phyloP scores from a whole-genome alignment of 2,888 invertebrate genomes.

The Julus scanicus region DNA sequence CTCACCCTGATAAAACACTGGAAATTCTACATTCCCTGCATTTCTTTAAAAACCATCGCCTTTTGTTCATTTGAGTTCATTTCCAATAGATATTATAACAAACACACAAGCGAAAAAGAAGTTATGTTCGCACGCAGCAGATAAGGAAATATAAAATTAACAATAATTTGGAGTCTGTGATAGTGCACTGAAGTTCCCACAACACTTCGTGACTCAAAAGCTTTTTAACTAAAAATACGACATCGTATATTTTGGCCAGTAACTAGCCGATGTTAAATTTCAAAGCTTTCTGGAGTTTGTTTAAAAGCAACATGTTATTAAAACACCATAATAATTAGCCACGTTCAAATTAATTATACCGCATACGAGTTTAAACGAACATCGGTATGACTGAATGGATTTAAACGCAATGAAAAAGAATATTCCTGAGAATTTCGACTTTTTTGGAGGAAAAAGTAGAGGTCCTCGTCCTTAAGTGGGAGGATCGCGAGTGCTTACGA shows the following conservation, averaged over 20 bases:
- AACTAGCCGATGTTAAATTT: neutral
- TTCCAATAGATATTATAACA: neutral
- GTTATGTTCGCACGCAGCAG: neutral
- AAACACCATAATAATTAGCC: neutral
- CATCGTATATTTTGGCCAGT: neutral
- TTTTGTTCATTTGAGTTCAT: neutral
- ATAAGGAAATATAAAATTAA: neutral
- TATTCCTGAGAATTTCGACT: neutral
- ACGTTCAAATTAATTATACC: neutral
- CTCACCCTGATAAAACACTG: neutral
- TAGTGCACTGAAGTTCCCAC: neutral
- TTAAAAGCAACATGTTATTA: neutral
- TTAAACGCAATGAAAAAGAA: constrained; percentile 12
- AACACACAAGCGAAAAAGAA: neutral
- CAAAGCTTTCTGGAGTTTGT: neutral
- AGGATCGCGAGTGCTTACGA: neutral
- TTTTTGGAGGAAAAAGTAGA: constrained; percentile 7
- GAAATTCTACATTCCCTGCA: neutral
- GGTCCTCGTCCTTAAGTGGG: neutral
- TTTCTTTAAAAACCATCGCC: neutral
- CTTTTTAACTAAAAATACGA: neutral
- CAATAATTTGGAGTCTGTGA: constrained; percentile 9
- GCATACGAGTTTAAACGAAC: neutral
- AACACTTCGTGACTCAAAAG: neutral
- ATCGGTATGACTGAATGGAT: constrained; percentile 12